A percentile compares a stretch with the other conserved stretches of the same genome.
Conservation (phyloP, 2,888 invertebrate genomes). For the Caenorhabditis panamensis region DNA sequence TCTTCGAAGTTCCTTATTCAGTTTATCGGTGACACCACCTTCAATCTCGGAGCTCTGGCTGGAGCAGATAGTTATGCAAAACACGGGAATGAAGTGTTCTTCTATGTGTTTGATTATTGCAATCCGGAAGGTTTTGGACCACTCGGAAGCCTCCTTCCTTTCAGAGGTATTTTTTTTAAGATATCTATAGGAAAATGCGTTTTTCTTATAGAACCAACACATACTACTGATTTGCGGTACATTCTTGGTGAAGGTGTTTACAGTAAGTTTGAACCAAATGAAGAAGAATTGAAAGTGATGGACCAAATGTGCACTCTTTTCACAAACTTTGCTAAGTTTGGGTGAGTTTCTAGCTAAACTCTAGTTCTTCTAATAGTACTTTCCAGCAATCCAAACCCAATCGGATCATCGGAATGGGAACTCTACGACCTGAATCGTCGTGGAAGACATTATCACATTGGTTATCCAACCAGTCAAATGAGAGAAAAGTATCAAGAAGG, state of each 20-base stretch:
- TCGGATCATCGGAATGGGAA: too few species aligned
- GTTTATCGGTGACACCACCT: slow-evolving; percentile 57
- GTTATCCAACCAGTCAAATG: slow-evolving; percentile 13
- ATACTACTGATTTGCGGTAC: slow-evolving; percentile 67
- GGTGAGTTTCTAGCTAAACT: too few species aligned
- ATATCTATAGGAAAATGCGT: slow-evolving; percentile 9
- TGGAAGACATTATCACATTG: slow-evolving; percentile 18
- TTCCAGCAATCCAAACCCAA: too few species aligned
- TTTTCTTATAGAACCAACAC: slow-evolving; percentile 61
- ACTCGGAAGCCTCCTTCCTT: background rate
- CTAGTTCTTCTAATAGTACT: too few species aligned
- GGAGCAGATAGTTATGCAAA: slow-evolving; percentile 48
- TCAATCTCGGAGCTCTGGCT: slow-evolving; percentile 38
- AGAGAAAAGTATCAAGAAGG: background rate
- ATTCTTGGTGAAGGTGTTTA: slow-evolving; percentile 69
- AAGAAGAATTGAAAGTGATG: slow-evolving; percentile 64
- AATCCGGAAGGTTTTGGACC: slow-evolving; percentile 18
- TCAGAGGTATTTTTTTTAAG: too few species aligned
- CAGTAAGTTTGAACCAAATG: slow-evolving; percentile 65
- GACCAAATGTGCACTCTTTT: slow-evolving; percentile 65
- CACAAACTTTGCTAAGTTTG: slow-evolving; percentile 71
- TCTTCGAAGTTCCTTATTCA: slow-evolving; percentile 19
- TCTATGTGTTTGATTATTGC: slow-evolving; percentile 64
- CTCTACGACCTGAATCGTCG: background rate
- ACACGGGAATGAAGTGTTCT: slow-evolving; percentile 55